These are phyloP conservation scores for Motacilla tschutschensis DNA, from an alignment of 2,113 vertebrate genomes.

Conservation along the genomic window DNA sequence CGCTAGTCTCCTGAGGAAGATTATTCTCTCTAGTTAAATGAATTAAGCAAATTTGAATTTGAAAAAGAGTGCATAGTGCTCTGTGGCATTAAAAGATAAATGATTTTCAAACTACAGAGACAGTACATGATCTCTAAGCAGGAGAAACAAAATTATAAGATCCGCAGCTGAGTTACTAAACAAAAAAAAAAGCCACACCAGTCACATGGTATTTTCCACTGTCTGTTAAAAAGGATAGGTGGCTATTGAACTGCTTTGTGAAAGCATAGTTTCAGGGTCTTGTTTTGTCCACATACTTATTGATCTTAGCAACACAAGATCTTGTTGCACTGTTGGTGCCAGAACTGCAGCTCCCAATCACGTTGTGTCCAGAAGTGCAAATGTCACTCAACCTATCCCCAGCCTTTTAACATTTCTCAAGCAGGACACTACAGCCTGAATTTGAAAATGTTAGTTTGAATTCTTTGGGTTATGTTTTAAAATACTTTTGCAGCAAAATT, in stretches of 20 bases:
- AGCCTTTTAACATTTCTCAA: not conserved
- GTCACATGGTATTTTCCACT: not conserved
- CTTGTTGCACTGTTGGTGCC: not conserved
- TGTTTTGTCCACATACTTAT: not conserved
- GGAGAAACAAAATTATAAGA: not conserved
- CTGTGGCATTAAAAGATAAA: not conserved
- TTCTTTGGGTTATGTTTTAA: not conserved
- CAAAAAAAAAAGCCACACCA: not conserved
- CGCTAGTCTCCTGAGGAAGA: not conserved
- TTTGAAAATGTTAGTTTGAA: not conserved
- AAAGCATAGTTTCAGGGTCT: not conserved
- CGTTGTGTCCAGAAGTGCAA: not conserved
- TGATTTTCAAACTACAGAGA: not conserved
- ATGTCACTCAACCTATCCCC: not conserved
- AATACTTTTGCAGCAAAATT: not conserved
- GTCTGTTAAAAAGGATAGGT: not conserved
- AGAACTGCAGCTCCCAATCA: not conserved
- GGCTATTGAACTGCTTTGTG: not conserved
- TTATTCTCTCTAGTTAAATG: not conserved
- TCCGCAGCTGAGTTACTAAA: not conserved
- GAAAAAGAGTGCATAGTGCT: not conserved
- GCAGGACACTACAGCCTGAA: not conserved
- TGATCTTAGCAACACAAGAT: not conserved
- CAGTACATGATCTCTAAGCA: not conserved
- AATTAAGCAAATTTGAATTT: constrained; percentile 13